Evolutionary conservation across 2,888 invertebrate genomes (phyloP), one percentile per base, ranked within the genome.

Genomic region (Aphrophora alni): DNA sequence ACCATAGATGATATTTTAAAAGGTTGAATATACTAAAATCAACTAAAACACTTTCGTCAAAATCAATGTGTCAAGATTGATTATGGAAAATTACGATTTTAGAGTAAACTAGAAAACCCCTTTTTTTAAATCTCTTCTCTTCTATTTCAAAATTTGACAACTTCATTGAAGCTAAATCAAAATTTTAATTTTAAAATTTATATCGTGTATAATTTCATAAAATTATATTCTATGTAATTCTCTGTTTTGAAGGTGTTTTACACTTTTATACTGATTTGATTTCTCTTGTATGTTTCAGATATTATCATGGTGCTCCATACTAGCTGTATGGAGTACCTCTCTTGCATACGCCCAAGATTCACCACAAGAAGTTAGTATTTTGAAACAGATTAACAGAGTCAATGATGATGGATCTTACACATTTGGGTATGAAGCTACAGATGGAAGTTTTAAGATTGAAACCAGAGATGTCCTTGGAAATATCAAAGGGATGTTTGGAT

Each of bases 351-450:
- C 4, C 4, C 59, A 59, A 59, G 59, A 59, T 21, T 12, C 59
- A 21, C 83, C 82, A 33, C 81, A 83, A 44, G 84, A 83, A 71
- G 91, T 94, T 24, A 94, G 95, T 87, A 95, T 95, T 85, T 92
- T 95, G 28, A 95, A 95, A 87, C 94, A 95, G 88, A 94, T 96
- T 85, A 92, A 95, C 83, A 91, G 94, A 86, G 90, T 95, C 1
- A 95, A 95, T 87, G 93, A 94, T 77, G 95, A 95, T 87, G 95
- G 95, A 33, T 95, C 95, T 0, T 95, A 95, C 86, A 95, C 95
- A 0, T 94, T 94, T 83, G 95, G 95, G 0, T 95, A 95, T 86
- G 95, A 95, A 89, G 95, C 95, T 1, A 95, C 94, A 75, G 95
- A 95, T 87, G 95, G 95, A 3, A 94, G 95, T 0, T 95, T 95